phyloP scores from a whole-genome alignment of 2,888 invertebrate genomes.

The Limnephilus rhombicus region DNA sequence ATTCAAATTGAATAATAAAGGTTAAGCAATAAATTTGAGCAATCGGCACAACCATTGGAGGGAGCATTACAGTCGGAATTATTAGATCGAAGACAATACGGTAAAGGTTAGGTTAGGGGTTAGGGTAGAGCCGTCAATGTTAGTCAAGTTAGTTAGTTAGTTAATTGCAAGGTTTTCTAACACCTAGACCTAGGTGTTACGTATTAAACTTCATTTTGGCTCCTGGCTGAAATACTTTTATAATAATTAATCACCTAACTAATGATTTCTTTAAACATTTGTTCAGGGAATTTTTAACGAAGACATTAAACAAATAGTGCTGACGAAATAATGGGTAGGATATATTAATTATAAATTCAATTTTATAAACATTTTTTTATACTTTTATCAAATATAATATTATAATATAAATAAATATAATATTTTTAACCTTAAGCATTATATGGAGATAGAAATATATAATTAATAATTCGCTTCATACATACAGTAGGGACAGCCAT shows the following conservation, averaged over 20 bases:
- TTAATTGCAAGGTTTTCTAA: background rate
- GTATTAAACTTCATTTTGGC: background rate
- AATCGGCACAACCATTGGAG: slow-evolving; percentile 61
- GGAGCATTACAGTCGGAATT: slow-evolving; percentile 53
- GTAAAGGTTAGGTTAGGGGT: slow-evolving; percentile 1
- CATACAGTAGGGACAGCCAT: slow-evolving; percentile 6
- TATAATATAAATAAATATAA: background rate
- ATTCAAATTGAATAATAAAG: slow-evolving; percentile 18
- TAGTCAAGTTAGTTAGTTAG: background rate
- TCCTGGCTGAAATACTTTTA: background rate
- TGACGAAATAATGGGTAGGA: background rate
- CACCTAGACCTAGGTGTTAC: background rate
- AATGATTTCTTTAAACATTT: background rate
- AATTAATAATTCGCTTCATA: background rate
- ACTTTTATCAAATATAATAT: background rate
- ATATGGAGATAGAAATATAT: background rate
- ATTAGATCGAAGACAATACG: slow-evolving; percentile 30
- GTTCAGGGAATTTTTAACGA: background rate
- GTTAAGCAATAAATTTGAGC: slow-evolving; percentile 51
- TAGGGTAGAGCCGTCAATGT: background rate
- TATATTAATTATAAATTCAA: background rate
- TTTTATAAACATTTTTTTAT: background rate
- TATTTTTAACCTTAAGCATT: background rate
- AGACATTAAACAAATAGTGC: background rate
- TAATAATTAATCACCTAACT: background rate